Evolutionary conservation across 2,113 vertebrate species (phyloP).

Genomic region (Dermatemys mawii): DNA sequence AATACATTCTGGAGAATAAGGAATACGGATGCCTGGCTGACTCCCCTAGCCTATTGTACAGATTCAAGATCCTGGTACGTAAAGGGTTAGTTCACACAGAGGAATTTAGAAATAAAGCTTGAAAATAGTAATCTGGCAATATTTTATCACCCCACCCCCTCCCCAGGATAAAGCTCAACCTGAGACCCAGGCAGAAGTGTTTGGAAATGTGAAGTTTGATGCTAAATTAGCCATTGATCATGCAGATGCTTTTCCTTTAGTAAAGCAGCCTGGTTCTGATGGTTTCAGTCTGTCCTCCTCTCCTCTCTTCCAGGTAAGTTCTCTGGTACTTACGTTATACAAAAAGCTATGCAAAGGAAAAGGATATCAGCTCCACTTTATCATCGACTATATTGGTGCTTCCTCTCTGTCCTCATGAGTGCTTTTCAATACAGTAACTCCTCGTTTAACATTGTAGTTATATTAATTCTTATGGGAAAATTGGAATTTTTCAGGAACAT

Average conservation of each 20-base stretch:
- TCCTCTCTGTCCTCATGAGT: no score
- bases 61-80: conserved; percentile 83
- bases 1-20: conserved; percentile 80
- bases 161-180: conserved; percentile 82
- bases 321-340: not conserved
- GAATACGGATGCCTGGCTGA: conserved; percentile 81
- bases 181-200: conserved; percentile 77
- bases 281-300: conserved; percentile 78
- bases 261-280: conserved; percentile 76
- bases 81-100: not conserved
- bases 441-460: no score
- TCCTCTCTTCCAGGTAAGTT: conserved; percentile 78
- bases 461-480: no score
- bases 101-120: not conserved
- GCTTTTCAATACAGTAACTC: no score
- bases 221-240: conserved; percentile 76
- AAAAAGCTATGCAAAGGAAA: not conserved
- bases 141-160: not conserved
- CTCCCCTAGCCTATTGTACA: conserved; percentile 80
- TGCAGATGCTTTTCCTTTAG: conserved; percentile 69
- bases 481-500: no score
- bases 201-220: conserved; percentile 76
- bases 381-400: no score
- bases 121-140: not conserved
- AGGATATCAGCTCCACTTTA: not conserved